phyloP scores from a whole-genome alignment of 2,113 vertebrate genomes.

The Hyla sarda region DNA sequence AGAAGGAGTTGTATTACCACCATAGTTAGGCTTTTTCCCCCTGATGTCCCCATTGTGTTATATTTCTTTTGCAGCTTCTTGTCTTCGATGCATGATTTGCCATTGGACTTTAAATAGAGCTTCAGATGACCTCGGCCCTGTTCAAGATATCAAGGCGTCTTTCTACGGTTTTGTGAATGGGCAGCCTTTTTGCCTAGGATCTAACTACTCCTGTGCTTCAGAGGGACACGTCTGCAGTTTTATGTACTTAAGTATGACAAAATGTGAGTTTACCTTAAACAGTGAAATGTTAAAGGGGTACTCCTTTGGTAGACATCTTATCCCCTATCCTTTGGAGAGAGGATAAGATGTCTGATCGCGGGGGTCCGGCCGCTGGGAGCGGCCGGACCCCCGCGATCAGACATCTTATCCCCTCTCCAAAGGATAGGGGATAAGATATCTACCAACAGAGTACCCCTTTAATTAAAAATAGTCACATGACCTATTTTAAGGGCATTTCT shows the following conservation, averaged over 20 bases:
- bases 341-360: too few species aligned
- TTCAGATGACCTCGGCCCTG: not conserved
- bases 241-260: not conserved
- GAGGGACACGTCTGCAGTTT: not conserved
- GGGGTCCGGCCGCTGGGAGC: too few species aligned
- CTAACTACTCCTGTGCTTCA: not conserved
- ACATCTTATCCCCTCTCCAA: too few species aligned
- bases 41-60: not conserved
- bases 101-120: not conserved
- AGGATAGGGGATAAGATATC: too few species aligned
- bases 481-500: not conserved
- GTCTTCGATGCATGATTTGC: not conserved
- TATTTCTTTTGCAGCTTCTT: not conserved
- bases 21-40: not conserved
- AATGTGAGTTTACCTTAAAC: not conserved
- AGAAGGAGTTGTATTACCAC: too few species aligned
- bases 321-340: too few species aligned
- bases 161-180: not conserved
- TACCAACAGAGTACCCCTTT: too few species aligned
- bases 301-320: too few species aligned
- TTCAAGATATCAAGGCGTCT: too few species aligned
- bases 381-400: too few species aligned
- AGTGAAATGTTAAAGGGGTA: too few species aligned
- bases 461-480: too few species aligned
- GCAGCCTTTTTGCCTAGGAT: not conserved